Evolutionary conservation across 2,797 vertebrate species (phyloP).

Genomic region (Sebastes vulpes): DNA sequence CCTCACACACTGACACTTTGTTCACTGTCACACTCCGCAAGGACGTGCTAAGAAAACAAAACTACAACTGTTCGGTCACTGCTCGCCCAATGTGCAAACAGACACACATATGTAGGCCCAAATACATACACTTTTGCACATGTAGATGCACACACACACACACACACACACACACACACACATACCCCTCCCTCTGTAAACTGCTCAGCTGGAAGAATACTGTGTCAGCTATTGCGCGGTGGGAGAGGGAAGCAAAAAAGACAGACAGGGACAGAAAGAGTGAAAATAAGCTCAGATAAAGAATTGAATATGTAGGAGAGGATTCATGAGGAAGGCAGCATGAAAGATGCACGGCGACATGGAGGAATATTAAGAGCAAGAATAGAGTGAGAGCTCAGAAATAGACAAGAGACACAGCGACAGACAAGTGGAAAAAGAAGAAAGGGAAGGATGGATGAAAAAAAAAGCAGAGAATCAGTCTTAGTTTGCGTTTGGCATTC

Average conservation of each 20-base stretch:
- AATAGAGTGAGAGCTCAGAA: constrained; percentile 52
- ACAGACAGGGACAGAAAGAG: constrained; percentile 33
- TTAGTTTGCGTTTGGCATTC: constrained; percentile 69
- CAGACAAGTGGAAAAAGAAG: constrained; percentile 24
- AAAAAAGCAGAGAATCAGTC: constrained; percentile 51
- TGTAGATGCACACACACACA: not conserved
- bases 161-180: not conserved
- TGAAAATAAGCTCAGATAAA: constrained; percentile 62
- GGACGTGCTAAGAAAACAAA: constrained; percentile 87
- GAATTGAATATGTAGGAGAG: constrained; percentile 71
- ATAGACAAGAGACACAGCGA: constrained; percentile 44
- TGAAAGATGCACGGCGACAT: constrained; percentile 56
- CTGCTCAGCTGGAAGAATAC: constrained; percentile 58
- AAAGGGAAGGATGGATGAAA: constrained; percentile 38
- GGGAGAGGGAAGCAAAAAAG: constrained; percentile 35
- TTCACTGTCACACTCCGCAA: constrained; percentile 73
- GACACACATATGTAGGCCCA: constrained; percentile 38
- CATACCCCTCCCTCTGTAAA: constrained; percentile 26
- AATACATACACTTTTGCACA: constrained; percentile 33
- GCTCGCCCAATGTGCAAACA: constrained; percentile 47
- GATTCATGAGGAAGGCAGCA: constrained; percentile 49
- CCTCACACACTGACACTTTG: constrained; percentile 76
- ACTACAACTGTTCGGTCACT: constrained; percentile 56
- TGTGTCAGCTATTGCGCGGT: constrained; percentile 59
- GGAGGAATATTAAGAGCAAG: constrained; percentile 60